Evolutionary conservation across 1,140 invertebrate genomes (phyloP), one percentile per base, ranked within the genome.

Genomic region (Reticulitermes speratus): DNA sequence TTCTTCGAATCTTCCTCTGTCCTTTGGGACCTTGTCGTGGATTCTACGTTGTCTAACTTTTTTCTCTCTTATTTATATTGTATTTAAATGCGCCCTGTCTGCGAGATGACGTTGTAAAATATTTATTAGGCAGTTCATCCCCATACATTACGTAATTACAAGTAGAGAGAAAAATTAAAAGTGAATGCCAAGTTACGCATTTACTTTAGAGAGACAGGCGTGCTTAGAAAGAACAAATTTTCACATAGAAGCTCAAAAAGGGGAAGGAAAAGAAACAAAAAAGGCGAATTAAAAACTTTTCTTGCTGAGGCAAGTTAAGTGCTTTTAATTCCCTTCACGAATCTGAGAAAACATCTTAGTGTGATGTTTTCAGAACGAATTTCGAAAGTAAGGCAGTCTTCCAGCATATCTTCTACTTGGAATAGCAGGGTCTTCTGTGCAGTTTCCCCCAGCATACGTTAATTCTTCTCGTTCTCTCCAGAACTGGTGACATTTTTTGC

Each of bases 271-370:
- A 75, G 65, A 23, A 65, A 65, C 65, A n/a, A 6, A 52, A 52
- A 84, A 44, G 32, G n/a, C 84, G 59, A 84, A 55, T 55, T 52
- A 84, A 84, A 84, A 52, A 55, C 59, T 84, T 84, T 59, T 25
- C 48, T 84, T 84, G 11, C n/a, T 19, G 84, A 84, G 48, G 55
- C 45, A 65, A 25, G 84, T 55, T 84, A 65, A 84, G 84, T 84
- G 84, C 84, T 84, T 84, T 84, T 84, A 84, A 84, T 84, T 84
- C 84, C 84, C 84, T 55, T 38, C 48, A 45, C 84, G 84, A 84
- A 52, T 84, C 84, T 59, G 84, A 48, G 84, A 65, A 84, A 84
- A 84, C 84, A 84, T 84, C 84, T 84, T 55, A 84, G 84, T 65
- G 84, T 65, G n/a, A 59, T 84, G 84, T 84, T 55, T 84, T 65